Conservation (phyloP, 2,113 vertebrate species). For the Amphilophus citrinellus region DNA sequence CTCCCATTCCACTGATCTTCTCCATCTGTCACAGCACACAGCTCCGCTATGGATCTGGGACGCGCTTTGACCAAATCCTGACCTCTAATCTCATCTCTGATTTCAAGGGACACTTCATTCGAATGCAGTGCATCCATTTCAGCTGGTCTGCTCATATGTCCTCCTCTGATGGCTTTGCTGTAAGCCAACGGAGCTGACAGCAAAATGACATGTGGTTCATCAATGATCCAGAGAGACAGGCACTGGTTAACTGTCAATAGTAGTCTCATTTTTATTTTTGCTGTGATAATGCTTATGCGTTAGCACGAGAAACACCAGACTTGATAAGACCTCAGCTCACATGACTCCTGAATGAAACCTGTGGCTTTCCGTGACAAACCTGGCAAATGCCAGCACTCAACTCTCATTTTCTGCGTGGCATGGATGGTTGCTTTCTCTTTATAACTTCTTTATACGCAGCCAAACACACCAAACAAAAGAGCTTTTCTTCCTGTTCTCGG, state of each 20-base stretch:
- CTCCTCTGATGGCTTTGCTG: slow-evolving; percentile 31
- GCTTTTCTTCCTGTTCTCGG: too few relatives aligned
- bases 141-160: neutral
- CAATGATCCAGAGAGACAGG: neutral
- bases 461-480: too few relatives aligned
- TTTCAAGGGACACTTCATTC: slow-evolving; percentile 47
- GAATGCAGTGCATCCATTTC: slow-evolving; percentile 6
- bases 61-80: slow-evolving; percentile 33
- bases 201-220: slow-evolving; percentile 9
- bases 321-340: neutral
- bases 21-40: slow-evolving; percentile 41
- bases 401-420: neutral
- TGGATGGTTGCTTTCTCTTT: too few relatives aligned
- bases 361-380: neutral
- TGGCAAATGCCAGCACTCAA: neutral
- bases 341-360: neutral
- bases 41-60: slow-evolving; percentile 22
- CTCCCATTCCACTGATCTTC: slow-evolving; percentile 19
- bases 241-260: neutral
- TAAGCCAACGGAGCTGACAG: neutral
- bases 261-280: neutral
- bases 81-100: slow-evolving; percentile 59
- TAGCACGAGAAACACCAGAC: neutral
- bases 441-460: too few relatives aligned
- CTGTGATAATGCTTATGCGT: neutral